Conservation (phyloP, 2,113 vertebrate species). For the Pica pica region DNA sequence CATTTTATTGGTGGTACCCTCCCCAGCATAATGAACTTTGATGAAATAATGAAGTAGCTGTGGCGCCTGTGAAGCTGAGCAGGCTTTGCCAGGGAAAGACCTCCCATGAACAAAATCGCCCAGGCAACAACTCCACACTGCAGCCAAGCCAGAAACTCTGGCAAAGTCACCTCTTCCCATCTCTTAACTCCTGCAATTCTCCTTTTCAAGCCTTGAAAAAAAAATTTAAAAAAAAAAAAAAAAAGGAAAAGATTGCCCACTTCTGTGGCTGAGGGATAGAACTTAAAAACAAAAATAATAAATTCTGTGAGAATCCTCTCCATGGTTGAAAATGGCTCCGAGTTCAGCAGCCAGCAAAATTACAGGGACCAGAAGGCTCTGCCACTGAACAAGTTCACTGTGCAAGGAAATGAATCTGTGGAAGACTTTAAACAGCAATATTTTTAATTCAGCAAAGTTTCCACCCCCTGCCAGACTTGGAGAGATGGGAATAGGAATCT, state of each 20-base stretch:
- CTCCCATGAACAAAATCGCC: slow-evolving; percentile 71
- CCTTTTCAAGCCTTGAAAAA: background rate
- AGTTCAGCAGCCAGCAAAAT: slow-evolving; percentile 25
- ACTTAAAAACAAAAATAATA: background rate
- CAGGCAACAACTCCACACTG: slow-evolving; percentile 30
- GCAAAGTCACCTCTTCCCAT: slow-evolving; percentile 33
- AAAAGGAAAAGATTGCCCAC: background rate
- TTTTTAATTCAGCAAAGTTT: slow-evolving; percentile 36
- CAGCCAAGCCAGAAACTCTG: slow-evolving; percentile 49
- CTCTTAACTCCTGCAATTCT: slow-evolving; percentile 14
- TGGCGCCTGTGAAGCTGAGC: slow-evolving; percentile 74
- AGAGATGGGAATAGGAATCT: slow-evolving; percentile 40
- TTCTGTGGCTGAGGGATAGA: background rate
- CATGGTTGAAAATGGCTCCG: background rate
- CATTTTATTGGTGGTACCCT: slow-evolving; percentile 72
- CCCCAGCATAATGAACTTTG: slow-evolving; percentile 75
- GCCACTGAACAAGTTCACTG: background rate
- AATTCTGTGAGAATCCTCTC: background rate
- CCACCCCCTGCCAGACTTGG: slow-evolving; percentile 55
- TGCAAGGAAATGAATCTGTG: slow-evolving; percentile 40
- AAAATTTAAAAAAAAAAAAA: background rate
- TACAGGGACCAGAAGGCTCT: slow-evolving; percentile 12
- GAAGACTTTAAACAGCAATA: slow-evolving; percentile 41
- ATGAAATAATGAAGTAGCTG: slow-evolving; percentile 75
- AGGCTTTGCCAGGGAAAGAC: slow-evolving; percentile 66